phyloP scores from a whole-genome alignment of 2,113 vertebrate species.

The Cranoglanis bouderius region DNA sequence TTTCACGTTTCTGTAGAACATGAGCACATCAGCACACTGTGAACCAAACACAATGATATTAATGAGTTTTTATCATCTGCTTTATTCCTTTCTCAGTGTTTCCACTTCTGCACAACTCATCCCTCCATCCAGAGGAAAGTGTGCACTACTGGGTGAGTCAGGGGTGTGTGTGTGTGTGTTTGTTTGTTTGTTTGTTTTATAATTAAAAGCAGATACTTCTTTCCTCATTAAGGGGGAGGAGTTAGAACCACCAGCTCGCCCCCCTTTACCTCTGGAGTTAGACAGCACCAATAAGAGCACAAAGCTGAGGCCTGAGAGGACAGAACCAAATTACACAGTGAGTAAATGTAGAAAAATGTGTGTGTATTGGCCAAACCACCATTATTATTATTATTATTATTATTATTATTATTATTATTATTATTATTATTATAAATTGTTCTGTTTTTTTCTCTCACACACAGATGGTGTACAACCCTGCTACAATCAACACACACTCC shows the following conservation, averaged over 20 bases:
- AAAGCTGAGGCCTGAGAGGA: slow-evolving; percentile 55
- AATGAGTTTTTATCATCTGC: not conserved
- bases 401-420: slow-evolving; percentile 1
- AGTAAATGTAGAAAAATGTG: not conserved
- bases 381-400: not conserved
- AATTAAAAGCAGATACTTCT: not conserved
- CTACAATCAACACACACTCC: not conserved
- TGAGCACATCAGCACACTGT: not conserved
- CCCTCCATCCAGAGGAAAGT: slow-evolving; percentile 9
- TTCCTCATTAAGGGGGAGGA: slow-evolving; percentile 60
- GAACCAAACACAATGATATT: not conserved
- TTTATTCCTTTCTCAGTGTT: slow-evolving; percentile 16
- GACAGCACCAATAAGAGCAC: slow-evolving; percentile 54
- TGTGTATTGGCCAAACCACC: not conserved
- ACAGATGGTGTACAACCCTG: not conserved
- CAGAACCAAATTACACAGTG: slow-evolving; percentile 66
- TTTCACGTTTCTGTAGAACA: not conserved
- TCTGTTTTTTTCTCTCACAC: not conserved
- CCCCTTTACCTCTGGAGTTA: slow-evolving; percentile 71
- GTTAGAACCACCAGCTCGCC: slow-evolving; percentile 65
- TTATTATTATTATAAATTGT: not conserved
- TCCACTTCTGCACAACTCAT: slow-evolving; percentile 14
- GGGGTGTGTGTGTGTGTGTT: not conserved
- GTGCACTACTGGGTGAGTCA: slow-evolving; percentile 6
- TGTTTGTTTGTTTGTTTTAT: not conserved